Evolutionary conservation across 2,888 invertebrate genomes (phyloP).

Genomic region (Tinea semifulvella): DNA sequence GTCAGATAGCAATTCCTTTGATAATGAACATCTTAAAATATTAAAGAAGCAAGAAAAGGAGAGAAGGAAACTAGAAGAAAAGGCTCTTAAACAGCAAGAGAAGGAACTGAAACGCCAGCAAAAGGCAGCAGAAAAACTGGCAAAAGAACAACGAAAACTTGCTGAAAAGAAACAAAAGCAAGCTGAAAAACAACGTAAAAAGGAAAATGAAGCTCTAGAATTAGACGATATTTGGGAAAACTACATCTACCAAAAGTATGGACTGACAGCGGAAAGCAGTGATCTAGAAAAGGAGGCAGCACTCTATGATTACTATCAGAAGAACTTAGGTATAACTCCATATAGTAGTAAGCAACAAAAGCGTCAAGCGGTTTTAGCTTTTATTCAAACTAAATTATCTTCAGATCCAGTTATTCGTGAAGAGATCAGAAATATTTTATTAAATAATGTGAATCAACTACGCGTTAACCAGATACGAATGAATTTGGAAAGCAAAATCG

Average conservation of each 20-base stretch:
- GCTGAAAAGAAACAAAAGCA: slow-evolving; percentile 21
- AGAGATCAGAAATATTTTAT: slow-evolving; percentile 35
- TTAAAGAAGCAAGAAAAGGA: slow-evolving; percentile 26
- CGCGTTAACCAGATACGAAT: slow-evolving; percentile 36
- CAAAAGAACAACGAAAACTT: slow-evolving; percentile 19
- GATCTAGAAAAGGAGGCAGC: slow-evolving; percentile 38
- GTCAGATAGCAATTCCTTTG: slow-evolving; percentile 27
- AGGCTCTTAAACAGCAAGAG: slow-evolving; percentile 26
- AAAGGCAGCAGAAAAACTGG: slow-evolving; percentile 20
- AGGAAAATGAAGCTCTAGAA: slow-evolving; percentile 35
- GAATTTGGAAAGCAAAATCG: slow-evolving; percentile 40
- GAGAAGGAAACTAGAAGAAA: slow-evolving; percentile 24
- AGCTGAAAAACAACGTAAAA: slow-evolving; percentile 22
- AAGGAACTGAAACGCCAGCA: slow-evolving; percentile 19
- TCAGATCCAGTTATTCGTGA: slow-evolving; percentile 28
- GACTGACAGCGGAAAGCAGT: slow-evolving; percentile 35
- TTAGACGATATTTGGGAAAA: slow-evolving; percentile 50
- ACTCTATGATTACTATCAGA: slow-evolving; percentile 36
- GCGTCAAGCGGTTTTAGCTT: slow-evolving; percentile 40
- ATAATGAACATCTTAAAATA: slow-evolving; percentile 30
- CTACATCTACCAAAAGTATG: slow-evolving; percentile 45
- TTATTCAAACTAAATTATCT: slow-evolving; percentile 38
- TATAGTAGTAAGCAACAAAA: slow-evolving; percentile 47
- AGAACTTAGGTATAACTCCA: slow-evolving; percentile 39
- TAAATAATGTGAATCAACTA: slow-evolving; percentile 37